Conservation (phyloP, 2,888 invertebrate genomes). For the Standfussiana lucernea region DNA sequence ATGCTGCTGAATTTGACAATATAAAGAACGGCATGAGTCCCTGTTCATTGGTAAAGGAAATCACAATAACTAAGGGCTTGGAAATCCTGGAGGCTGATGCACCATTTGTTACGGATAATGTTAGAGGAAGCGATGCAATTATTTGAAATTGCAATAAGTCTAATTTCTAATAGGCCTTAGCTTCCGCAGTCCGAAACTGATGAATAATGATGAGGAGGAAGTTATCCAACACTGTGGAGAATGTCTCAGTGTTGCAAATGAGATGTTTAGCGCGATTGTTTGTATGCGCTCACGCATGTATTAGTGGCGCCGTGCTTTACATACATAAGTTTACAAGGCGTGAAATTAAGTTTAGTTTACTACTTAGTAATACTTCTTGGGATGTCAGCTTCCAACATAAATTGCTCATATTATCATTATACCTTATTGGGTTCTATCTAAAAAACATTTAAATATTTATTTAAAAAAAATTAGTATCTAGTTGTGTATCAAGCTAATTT, state of each 20-base stretch:
- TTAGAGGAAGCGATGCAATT: not conserved
- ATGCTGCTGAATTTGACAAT: not conserved
- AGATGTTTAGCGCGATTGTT: slow-evolving; percentile 39
- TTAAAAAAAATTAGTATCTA: too few species aligned
- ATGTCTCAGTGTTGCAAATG: slow-evolving; percentile 37
- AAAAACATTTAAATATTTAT: not conserved
- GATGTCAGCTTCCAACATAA: not conserved
- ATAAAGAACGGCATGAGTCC: not conserved
- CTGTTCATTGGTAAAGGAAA: not conserved
- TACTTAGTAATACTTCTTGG: not conserved
- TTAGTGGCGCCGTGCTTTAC: slow-evolving; percentile 26
- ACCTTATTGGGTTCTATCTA: not conserved
- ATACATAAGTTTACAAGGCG: too few species aligned
- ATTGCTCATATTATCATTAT: not conserved
- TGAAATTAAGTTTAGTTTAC: slow-evolving; percentile 8
- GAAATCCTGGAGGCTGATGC: not conserved
- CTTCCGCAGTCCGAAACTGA: slow-evolving; percentile 28
- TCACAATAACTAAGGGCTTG: not conserved
- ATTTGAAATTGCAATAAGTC: slow-evolving; percentile 2
- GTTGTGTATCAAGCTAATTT: not conserved
- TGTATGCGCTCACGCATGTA: slow-evolving; percentile 37
- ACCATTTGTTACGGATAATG: not conserved
- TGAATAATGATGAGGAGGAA: slow-evolving; percentile 38
- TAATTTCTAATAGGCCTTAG: slow-evolving; percentile 2
- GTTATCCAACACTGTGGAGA: slow-evolving; percentile 31